Percentiles rank a stretch among this genome's conserved stretches.
phyloP scores from a whole-genome alignment of 2,797 vertebrate species.

The Macropus fuliginosus region DNA sequence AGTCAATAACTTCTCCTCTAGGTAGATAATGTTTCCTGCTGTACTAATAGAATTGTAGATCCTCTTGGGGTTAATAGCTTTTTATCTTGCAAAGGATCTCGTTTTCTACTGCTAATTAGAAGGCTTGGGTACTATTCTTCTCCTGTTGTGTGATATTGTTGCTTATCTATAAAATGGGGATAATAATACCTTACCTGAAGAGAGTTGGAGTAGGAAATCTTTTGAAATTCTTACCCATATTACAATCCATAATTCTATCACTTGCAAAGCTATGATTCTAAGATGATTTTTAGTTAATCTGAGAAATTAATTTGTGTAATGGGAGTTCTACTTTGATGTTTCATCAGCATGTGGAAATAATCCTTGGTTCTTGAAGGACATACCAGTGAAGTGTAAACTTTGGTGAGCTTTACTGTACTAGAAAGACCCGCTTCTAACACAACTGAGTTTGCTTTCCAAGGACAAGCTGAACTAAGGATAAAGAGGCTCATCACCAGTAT shows the following conservation, averaged over 20 bases:
- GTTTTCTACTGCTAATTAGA: neutral
- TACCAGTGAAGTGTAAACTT: neutral
- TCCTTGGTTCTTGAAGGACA: neutral
- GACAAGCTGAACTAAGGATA: neutral
- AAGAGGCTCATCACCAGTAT: neutral
- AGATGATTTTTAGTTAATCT: constrained; percentile 14
- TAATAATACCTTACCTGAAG: constrained; percentile 31
- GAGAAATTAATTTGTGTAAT: neutral
- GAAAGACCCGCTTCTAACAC: neutral
- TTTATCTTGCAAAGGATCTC: neutral
- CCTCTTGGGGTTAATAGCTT: neutral
- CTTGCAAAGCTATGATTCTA: neutral
- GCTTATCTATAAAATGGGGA: constrained; percentile 13
- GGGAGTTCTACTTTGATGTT: neutral
- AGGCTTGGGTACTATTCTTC: neutral
- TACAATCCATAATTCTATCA: neutral
- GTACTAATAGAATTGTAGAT: neutral
- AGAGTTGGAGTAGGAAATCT: neutral
- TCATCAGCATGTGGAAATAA: neutral
- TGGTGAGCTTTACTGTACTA: neutral
- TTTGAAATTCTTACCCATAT: constrained; percentile 1
- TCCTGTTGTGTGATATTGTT: neutral
- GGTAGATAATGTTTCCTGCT: neutral
- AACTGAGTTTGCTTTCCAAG: neutral
- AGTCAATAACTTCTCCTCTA: neutral